These are phyloP conservation scores for Notarius lentiginosus DNA, from an alignment of 2,113 vertebrate genomes.

Conservation along the genomic window DNA sequence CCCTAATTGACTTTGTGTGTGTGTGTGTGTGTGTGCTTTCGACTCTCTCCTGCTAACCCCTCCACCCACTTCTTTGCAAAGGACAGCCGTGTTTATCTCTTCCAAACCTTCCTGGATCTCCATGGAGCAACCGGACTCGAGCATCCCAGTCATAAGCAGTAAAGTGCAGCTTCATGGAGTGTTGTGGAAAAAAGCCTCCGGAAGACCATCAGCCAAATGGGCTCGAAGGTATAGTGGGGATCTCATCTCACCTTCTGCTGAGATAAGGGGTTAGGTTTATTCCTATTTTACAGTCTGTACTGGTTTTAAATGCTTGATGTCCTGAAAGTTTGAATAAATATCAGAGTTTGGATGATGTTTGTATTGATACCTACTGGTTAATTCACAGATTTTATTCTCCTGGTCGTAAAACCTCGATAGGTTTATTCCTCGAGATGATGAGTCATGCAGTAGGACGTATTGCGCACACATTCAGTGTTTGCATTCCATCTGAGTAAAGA, in stretches of 20 bases:
- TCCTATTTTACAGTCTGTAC: not conserved
- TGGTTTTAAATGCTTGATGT: not conserved
- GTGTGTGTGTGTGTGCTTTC: slow-evolving; percentile 16
- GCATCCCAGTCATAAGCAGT: slow-evolving; percentile 91
- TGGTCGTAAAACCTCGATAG: not conserved
- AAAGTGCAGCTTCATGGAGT: slow-evolving; percentile 96
- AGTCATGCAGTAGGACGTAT: slow-evolving; percentile 12
- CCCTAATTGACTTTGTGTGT: slow-evolving; percentile 40
- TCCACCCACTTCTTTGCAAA: slow-evolving; percentile 38
- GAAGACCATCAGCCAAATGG: slow-evolving; percentile 91
- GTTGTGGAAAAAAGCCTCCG: slow-evolving; percentile 95
- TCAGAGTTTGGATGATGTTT: not conserved
- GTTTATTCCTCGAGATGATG: slow-evolving; percentile 4
- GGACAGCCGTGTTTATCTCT: slow-evolving; percentile 65
- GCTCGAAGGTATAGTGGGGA: slow-evolving; percentile 82
- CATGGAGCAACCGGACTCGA: slow-evolving; percentile 88
- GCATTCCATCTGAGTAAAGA: not conserved
- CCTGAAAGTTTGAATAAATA: not conserved
- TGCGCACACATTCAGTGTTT: not conserved
- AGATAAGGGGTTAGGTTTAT: not conserved
- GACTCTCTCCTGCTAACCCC: slow-evolving; percentile 42
- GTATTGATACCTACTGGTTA: not conserved
- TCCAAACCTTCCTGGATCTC: slow-evolving; percentile 79
- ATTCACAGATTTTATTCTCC: not conserved
- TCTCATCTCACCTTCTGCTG: not conserved